Conservation (phyloP, 2,888 invertebrate genomes). For the Uropetala carovei region DNA sequence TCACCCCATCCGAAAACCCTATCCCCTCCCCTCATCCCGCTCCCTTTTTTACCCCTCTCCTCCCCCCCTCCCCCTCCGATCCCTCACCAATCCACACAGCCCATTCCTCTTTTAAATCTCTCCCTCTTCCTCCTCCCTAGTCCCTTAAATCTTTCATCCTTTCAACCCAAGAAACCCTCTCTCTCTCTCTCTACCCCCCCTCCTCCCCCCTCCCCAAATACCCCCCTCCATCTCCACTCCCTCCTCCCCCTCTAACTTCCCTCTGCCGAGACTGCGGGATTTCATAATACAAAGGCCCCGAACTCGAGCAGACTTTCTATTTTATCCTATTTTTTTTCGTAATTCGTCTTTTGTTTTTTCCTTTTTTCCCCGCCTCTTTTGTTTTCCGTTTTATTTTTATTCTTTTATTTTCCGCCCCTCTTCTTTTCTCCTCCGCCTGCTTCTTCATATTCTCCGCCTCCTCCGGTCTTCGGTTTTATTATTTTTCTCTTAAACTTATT, state of each 20-base stretch:
- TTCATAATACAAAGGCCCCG: conserved; percentile 54
- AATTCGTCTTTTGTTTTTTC: not conserved
- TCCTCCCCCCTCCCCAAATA: not conserved
- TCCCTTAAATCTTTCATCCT: conserved; percentile 46
- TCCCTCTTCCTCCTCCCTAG: not conserved
- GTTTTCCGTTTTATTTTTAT: not conserved
- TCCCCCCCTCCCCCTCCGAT: not conserved
- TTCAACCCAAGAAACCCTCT: not conserved
- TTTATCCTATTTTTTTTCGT: conserved; percentile 19
- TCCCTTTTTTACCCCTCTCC: not conserved
- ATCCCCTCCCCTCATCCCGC: not conserved
- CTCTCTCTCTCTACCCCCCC: not conserved
- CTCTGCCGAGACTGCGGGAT: conserved; percentile 13
- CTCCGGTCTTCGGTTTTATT: not conserved
- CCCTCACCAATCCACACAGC: not conserved
- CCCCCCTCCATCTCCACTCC: not conserved
- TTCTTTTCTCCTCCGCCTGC: not conserved
- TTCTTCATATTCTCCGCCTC: not conserved
- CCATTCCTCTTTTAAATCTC: not conserved
- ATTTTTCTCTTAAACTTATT: not conserved
- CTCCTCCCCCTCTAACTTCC: not conserved
- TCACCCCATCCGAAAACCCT: conserved; percentile 21
- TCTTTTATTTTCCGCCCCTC: not conserved
- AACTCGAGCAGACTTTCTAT: not conserved
- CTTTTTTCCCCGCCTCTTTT: not conserved